A percentile compares a stretch with the other conserved stretches of the same genome.
These are phyloP conservation scores for Zootoca vivipara DNA, from an alignment of 2,113 vertebrate species.

Conservation along the genomic window DNA sequence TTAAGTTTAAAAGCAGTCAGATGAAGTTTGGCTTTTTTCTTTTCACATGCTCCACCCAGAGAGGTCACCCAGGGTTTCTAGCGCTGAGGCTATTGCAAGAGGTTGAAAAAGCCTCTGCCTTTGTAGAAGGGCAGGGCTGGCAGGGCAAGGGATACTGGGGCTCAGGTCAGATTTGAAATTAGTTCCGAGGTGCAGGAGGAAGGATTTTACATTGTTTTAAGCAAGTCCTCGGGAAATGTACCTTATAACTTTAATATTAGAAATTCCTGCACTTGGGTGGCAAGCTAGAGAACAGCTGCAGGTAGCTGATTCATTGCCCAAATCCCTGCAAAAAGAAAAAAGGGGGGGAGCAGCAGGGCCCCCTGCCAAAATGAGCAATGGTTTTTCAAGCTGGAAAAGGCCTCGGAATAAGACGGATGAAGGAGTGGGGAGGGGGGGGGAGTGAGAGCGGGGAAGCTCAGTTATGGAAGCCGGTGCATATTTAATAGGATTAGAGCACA, in stretches of 20 bases:
- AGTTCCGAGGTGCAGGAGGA: constrained; percentile 20
- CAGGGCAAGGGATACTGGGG: not conserved
- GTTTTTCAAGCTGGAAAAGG: constrained; percentile 65
- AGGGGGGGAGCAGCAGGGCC: constrained; percentile 39
- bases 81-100: not conserved
- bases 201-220: constrained; percentile 53
- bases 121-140: not conserved
- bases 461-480: constrained; percentile 62
- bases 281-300: constrained; percentile 71
- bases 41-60: not conserved
- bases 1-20: constrained; percentile 1
- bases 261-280: constrained; percentile 71
- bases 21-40: not conserved
- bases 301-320: constrained; percentile 71
- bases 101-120: not conserved
- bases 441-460: constrained; percentile 38
- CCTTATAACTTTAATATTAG: constrained; percentile 59
- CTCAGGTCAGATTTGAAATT: not conserved
- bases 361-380: constrained; percentile 59
- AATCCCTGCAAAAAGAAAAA: constrained; percentile 50
- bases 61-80: not conserved
- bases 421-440: not conserved
- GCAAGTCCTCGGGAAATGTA: constrained; percentile 7
- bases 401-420: constrained; percentile 21
- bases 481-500: constrained; percentile 73